These are phyloP conservation scores for Chaetops frenatus DNA, from an alignment of 2,113 vertebrate genomes.

Conservation along the genomic window DNA sequence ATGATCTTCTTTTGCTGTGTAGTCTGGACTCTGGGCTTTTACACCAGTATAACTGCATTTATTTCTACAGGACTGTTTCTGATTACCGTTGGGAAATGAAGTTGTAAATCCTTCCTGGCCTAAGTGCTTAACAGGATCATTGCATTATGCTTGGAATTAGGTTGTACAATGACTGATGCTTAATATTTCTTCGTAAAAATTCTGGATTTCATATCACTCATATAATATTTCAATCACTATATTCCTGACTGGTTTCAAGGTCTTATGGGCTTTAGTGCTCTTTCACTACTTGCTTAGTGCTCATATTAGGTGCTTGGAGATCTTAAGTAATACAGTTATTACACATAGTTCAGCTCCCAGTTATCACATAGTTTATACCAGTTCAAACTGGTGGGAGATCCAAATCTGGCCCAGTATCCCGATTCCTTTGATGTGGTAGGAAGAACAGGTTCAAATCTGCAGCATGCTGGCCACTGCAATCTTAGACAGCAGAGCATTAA, in stretches of 20 bases:
- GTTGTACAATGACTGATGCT: background rate
- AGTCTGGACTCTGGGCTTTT: background rate
- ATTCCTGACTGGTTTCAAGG: background rate
- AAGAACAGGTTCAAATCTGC: constrained; percentile 29
- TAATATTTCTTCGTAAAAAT: background rate
- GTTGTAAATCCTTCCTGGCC: background rate
- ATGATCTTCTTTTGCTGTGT: background rate
- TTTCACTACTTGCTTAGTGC: background rate
- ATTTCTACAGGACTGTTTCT: background rate
- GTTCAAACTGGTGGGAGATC: constrained; percentile 10
- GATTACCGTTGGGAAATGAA: background rate
- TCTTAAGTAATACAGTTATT: background rate
- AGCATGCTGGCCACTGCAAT: background rate
- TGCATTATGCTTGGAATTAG: background rate
- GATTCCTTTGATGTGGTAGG: background rate
- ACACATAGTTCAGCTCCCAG: background rate
- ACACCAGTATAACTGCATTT: background rate
- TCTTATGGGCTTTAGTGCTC: background rate
- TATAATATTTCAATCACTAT: background rate
- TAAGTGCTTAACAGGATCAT: background rate
- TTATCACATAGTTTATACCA: background rate
- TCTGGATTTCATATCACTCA: background rate
- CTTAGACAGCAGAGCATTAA: background rate
- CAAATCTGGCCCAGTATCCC: background rate
- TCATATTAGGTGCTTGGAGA: background rate